These are phyloP conservation scores for Brachionus koreanus DNA, from an alignment of 1,140 invertebrate genomes.

Conservation along the genomic window DNA sequence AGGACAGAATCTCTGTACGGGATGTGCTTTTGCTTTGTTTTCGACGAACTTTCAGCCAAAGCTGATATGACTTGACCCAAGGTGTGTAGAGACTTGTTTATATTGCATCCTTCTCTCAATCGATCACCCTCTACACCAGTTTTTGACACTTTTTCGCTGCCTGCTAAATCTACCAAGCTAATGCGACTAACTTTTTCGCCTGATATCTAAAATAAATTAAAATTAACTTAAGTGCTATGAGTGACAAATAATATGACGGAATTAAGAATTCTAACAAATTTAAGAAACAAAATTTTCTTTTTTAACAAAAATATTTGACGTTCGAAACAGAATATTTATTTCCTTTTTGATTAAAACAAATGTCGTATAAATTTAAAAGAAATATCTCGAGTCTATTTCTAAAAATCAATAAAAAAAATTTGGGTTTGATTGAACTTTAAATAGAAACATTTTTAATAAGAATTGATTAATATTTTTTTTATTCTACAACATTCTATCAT, in stretches of 20 bases:
- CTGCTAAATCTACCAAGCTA: conserved; percentile 62
- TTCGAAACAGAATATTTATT: neutral
- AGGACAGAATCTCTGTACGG: conserved; percentile 47
- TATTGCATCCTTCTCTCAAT: conserved; percentile 52
- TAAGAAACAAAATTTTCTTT: neutral
- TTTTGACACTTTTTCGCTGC: conserved; percentile 58
- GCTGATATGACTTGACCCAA: conserved; percentile 48
- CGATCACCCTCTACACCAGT: conserved; percentile 56
- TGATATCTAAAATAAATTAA: conserved; percentile 26
- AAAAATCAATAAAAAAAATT: neutral
- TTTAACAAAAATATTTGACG: neutral
- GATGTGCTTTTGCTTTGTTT: conserved; percentile 28
- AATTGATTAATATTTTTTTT: no score
- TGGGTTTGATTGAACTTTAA: neutral
- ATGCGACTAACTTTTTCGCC: conserved; percentile 60
- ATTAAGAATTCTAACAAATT: neutral
- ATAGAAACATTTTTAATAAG: neutral
- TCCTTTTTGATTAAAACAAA: neutral
- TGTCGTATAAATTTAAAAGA: neutral
- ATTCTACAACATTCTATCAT: no score
- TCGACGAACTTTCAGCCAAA: conserved; percentile 50
- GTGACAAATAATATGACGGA: conserved; percentile 11
- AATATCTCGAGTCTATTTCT: neutral
- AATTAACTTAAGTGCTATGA: neutral
- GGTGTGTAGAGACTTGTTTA: conserved; percentile 45